Base-by-base conservation (phyloP, 2,888 invertebrate genomes). In the Microctonus aethiopoides region DNA sequence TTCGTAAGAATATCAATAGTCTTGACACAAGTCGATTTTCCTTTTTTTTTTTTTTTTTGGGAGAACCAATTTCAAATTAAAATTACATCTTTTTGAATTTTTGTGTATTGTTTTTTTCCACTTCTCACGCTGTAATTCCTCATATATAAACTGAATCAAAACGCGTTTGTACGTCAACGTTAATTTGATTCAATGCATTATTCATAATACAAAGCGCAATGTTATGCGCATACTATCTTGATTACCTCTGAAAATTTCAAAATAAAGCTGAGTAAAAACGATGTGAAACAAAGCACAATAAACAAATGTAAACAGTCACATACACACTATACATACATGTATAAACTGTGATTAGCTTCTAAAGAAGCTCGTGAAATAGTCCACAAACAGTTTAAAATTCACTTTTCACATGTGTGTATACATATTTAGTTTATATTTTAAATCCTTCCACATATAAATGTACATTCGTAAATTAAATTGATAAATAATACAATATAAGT, bases 151-250 rank as follows among this genome's bases (percentile, higher is more conserved):
- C n/a, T n/a, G n/a, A n/a, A n/a, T n/a, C n/a, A n/a, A n/a, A n/a
- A n/a, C 36, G 10, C 6, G 5, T 36, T 36, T 36, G 11, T 13
- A 7, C 11, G 61, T 54, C 29, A 57, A 68, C 57, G 63, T 57
- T 57, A 75, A 75, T 73, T 71, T 73, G 57, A 62, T 67, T 68
- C 68, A 68, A 73, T 75, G 61, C 67, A 75, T 75, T 75, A 75
- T 75, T 75, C 75, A 74, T 74, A 67, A 68, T 68, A 57, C 59
- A 60, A 32, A 61, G 51, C 7, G 39, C 54, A 34, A 46, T 26
- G 54, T 22, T 51, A 59, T 60, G 67, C 68, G 67, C 69, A 64
- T 68, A 67, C 67, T 60, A 70, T 65, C 68, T 71, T 75, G 71
- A 69, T n/a, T n/a, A n/a, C n/a, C n/a, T n/a, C n/a, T n/a, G n/a